Evolutionary conservation across 2,888 invertebrate species (phyloP).

Genomic region (Ornithoptera alexandrae): DNA sequence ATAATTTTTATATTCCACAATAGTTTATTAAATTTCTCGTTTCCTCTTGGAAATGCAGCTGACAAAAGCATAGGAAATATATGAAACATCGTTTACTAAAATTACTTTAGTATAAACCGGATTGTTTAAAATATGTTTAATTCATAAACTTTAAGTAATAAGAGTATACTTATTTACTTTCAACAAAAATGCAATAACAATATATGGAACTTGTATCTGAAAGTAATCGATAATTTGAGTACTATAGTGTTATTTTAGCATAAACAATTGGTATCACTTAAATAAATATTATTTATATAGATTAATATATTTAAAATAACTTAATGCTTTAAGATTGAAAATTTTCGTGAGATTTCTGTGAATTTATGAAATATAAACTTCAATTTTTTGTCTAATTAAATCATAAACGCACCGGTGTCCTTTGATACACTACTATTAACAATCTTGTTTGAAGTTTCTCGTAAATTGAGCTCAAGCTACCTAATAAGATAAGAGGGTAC

Average conservation of each 20-base stretch:
- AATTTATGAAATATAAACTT: constrained; percentile 35
- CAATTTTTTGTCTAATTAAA: constrained; percentile 31
- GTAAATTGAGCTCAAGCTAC: neutral
- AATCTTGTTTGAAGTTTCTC: constrained; percentile 19
- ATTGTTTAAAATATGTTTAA: too few species aligned
- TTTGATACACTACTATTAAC: constrained; percentile 20
- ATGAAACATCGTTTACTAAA: neutral
- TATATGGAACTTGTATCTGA: too few species aligned
- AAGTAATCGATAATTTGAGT: too few species aligned
- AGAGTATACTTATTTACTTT: too few species aligned
- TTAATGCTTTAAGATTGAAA: neutral
- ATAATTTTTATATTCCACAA: neutral
- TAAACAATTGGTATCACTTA: too few species aligned
- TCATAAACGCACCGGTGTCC: constrained; percentile 33
- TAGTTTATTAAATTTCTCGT: neutral
- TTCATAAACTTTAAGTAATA: too few species aligned
- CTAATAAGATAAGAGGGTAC: neutral
- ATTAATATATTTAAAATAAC: too few species aligned
- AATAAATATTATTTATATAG: too few species aligned
- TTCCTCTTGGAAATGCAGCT: neutral
- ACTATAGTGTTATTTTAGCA: too few species aligned
- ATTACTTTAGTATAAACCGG: neutral
- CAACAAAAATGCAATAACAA: too few species aligned
- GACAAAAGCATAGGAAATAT: neutral
- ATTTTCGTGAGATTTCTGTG: constrained; percentile 32